Conservation (phyloP, 2,888 invertebrate species). For the Neocrepidodera transversa region DNA sequence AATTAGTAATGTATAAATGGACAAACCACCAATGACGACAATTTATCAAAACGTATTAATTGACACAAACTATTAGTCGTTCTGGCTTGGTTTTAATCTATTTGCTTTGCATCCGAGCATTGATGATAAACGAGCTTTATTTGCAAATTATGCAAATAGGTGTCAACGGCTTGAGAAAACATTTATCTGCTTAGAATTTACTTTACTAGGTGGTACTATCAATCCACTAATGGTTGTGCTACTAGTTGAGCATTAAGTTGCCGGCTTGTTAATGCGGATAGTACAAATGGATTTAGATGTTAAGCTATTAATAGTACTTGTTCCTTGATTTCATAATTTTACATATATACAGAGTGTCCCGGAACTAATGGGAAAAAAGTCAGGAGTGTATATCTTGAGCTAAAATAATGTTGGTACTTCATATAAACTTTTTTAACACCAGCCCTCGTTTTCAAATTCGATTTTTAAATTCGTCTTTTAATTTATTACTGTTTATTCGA, state of each 20-base stretch:
- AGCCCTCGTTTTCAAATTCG: too few relatives aligned
- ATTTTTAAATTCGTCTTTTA: too few relatives aligned
- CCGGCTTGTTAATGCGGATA: conserved; percentile 2
- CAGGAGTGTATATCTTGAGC: too few relatives aligned
- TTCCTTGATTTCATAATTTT: too few relatives aligned
- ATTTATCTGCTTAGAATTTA: conserved; percentile 39
- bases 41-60: conserved; percentile 1
- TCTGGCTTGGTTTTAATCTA: neutral
- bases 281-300: conserved; percentile 1
- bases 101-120: conserved; percentile 6
- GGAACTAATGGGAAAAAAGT: too few relatives aligned
- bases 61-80: conserved; percentile 10
- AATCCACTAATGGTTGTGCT: conserved; percentile 3
- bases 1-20: too few relatives aligned
- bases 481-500: too few relatives aligned
- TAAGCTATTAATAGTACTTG: neutral
- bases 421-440: too few relatives aligned
- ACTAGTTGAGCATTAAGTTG: neutral
- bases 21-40: neutral
- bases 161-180: conserved; percentile 23
- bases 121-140: conserved; percentile 29
- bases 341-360: too few relatives aligned
- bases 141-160: conserved; percentile 30
- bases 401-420: too few relatives aligned
- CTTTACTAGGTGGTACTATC: conserved; percentile 24